A percentile compares a stretch with the other conserved stretches of the same genome.
Evolutionary conservation across 2,888 invertebrate genomes (phyloP).

Genomic region (Trissolcus brochymenae): DNA sequence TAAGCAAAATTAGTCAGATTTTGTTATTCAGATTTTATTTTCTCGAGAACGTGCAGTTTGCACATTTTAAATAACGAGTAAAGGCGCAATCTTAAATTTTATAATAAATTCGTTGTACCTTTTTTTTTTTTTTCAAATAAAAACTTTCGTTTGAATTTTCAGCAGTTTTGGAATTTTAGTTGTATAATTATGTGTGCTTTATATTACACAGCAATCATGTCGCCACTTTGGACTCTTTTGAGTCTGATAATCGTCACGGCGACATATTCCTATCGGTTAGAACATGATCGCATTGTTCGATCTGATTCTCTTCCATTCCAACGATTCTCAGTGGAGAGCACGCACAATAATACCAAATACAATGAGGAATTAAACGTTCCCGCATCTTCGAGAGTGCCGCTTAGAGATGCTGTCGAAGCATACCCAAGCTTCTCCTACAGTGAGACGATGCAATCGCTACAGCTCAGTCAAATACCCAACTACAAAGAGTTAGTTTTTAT

Average conservation of each 20-base stretch:
- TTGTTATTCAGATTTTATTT: too few species aligned
- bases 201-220: constrained; percentile 60
- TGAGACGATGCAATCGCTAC: constrained; percentile 27
- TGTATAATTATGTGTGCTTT: background rate
- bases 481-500: constrained; percentile 43
- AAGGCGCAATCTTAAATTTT: too few species aligned
- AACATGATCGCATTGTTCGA: constrained; percentile 60
- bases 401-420: constrained; percentile 86
- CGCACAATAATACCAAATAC: constrained; percentile 63
- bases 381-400: constrained; percentile 78
- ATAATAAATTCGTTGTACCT: too few species aligned
- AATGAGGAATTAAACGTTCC: constrained; percentile 68
- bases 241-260: constrained; percentile 61
- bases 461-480: constrained; percentile 35
- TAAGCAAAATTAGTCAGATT: background rate
- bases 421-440: constrained; percentile 60
- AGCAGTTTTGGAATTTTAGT: too few species aligned
- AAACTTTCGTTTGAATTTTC: too few species aligned
- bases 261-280: constrained; percentile 66
- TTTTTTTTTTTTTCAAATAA: too few species aligned
- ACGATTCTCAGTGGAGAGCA: constrained; percentile 76
- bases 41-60: too few species aligned
- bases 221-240: constrained; percentile 61
- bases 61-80: too few species aligned
- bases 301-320: constrained; percentile 71